Conservation (phyloP, 2,888 invertebrate species). For the Cyclophora albipunctata region DNA sequence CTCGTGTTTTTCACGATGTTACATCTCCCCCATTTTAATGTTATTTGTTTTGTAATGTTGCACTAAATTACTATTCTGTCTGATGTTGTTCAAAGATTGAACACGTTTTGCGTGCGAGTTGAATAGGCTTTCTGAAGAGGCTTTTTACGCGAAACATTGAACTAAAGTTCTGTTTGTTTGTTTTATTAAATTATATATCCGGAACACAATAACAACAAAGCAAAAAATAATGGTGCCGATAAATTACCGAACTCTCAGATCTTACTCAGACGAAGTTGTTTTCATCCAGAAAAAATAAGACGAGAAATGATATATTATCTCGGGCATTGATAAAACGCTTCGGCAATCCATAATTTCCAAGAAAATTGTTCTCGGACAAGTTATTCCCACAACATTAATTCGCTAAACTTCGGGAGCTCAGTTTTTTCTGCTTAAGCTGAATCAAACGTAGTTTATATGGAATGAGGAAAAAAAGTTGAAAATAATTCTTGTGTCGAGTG, state of each 20-base stretch:
- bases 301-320: slow-evolving; percentile 35
- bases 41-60: slow-evolving; percentile 41
- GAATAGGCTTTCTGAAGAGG: neutral
- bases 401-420: slow-evolving; percentile 22
- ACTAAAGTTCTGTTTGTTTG: neutral
- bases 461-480: slow-evolving; percentile 12
- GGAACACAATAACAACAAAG: slow-evolving; percentile 16
- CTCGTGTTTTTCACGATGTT: slow-evolving; percentile 48
- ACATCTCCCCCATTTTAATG: slow-evolving; percentile 37
- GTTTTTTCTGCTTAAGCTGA: slow-evolving; percentile 9
- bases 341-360: slow-evolving; percentile 41
- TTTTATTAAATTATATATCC: slow-evolving; percentile 17
- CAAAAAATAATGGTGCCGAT: slow-evolving; percentile 21
- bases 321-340: slow-evolving; percentile 47
- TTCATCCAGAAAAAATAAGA: slow-evolving; percentile 26
- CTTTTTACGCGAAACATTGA: neutral
- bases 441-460: slow-evolving; percentile 2
- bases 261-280: slow-evolving; percentile 32
- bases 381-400: slow-evolving; percentile 35
- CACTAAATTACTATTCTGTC: slow-evolving; percentile 16
- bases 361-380: slow-evolving; percentile 36
- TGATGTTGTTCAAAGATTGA: slow-evolving; percentile 5
- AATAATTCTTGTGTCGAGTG: slow-evolving; percentile 16
- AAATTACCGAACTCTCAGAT: slow-evolving; percentile 22
- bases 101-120: neutral